phyloP scores from a whole-genome alignment of 2,888 invertebrate species.

The Dolichomitus sp. region DNA sequence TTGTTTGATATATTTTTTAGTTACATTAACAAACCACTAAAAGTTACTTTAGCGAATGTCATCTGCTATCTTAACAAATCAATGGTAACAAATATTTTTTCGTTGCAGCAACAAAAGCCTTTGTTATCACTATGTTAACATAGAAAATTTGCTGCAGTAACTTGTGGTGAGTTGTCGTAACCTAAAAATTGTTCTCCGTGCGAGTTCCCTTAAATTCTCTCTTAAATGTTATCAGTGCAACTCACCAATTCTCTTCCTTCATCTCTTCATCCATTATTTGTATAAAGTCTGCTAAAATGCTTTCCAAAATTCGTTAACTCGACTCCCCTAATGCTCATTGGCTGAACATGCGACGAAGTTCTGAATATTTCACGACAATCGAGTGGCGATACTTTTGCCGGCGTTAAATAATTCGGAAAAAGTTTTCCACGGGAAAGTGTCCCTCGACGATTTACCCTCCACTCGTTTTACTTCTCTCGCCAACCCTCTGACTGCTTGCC shows the following conservation, averaged over 20 bases:
- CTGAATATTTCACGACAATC: conserved; percentile 79
- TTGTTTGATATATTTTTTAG: too few relatives aligned
- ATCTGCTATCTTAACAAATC: too few relatives aligned
- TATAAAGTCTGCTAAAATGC: conserved; percentile 12
- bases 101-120: too few relatives aligned
- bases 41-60: too few relatives aligned
- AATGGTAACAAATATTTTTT: too few relatives aligned
- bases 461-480: conserved; percentile 30
- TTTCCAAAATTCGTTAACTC: conserved; percentile 29
- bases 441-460: conserved; percentile 63
- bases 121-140: too few relatives aligned
- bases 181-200: too few relatives aligned
- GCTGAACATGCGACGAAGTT: neutral
- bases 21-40: too few relatives aligned
- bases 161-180: too few relatives aligned
- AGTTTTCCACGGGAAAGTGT: conserved; percentile 50
- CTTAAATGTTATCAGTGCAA: neutral
- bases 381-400: conserved; percentile 72
- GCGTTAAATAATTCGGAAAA: conserved; percentile 78
- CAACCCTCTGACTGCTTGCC: conserved; percentile 22
- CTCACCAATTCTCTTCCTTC: neutral
- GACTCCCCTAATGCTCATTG: neutral
- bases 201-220: conserved; percentile 19
- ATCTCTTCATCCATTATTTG: neutral
- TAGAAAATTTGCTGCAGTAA: too few relatives aligned